A percentile compares a stretch with the other conserved stretches of the same genome.
These are phyloP conservation scores for Sebastes kiyomatsui DNA, from an alignment of 2,797 vertebrate species.

Conservation along the genomic window DNA sequence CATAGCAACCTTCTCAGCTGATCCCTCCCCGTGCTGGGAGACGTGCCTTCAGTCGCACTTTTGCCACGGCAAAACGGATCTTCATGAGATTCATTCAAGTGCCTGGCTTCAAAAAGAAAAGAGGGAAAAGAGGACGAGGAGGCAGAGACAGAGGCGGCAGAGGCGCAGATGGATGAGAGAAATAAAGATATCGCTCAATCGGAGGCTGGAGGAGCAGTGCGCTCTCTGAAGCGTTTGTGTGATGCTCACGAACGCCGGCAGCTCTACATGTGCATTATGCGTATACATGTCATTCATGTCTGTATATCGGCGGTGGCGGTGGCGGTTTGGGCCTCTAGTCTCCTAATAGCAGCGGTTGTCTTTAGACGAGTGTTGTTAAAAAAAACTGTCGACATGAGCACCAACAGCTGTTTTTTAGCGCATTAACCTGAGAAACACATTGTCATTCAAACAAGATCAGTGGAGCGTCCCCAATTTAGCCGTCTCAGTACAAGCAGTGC, in stretches of 20 bases:
- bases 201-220: background rate
- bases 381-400: slow-evolving; percentile 2
- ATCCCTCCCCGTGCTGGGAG: slow-evolving; percentile 1
- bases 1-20: slow-evolving; percentile 30
- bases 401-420: slow-evolving; percentile 15
- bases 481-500: background rate
- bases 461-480: background rate
- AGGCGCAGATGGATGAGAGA: background rate
- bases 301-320: background rate
- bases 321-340: background rate
- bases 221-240: slow-evolving; percentile 24
- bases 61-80: background rate
- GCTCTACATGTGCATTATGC: background rate
- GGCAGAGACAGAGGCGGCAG: background rate
- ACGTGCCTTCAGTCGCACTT: background rate
- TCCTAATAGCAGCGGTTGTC: background rate
- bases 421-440: slow-evolving; percentile 3
- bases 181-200: slow-evolving; percentile 18
- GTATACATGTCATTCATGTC: background rate
- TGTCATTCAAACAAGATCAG: background rate
- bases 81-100: slow-evolving; percentile 21
- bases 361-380: slow-evolving; percentile 19
- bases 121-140: background rate
- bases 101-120: background rate
- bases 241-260: slow-evolving; percentile 1